phyloP scores from a whole-genome alignment of 2,888 invertebrate genomes.

The Quadroppia sp. region DNA sequence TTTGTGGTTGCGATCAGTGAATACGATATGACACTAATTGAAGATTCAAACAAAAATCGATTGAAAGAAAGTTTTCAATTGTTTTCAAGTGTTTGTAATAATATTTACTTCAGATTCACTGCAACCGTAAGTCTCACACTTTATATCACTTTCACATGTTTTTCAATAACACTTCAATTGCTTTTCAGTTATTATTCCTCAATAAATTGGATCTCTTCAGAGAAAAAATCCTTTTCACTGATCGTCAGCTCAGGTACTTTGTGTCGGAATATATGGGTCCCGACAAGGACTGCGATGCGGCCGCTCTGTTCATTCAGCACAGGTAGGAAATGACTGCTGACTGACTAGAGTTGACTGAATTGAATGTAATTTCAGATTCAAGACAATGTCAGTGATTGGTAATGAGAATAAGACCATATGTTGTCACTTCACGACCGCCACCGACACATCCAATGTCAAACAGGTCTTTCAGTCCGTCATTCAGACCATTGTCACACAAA shows the following conservation, averaged over 20 bases:
- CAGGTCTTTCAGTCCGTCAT: constrained; percentile 64
- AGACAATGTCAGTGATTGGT: not conserved
- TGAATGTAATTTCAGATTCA: not conserved
- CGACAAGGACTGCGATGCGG: constrained; percentile 62
- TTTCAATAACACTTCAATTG: not conserved
- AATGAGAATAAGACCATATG: constrained; percentile 61
- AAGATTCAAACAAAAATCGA: constrained; percentile 61
- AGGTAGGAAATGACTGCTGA: constrained; percentile 54
- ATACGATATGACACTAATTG: constrained; percentile 64
- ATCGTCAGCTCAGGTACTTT: constrained; percentile 59
- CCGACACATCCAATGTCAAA: constrained; percentile 64
- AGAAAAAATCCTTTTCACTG: constrained; percentile 63
- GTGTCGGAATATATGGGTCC: constrained; percentile 55
- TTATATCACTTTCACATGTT: constrained; percentile 13
- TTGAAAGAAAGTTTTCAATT: constrained; percentile 63
- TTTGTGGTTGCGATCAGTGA: constrained; percentile 65
- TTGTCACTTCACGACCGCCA: constrained; percentile 65
- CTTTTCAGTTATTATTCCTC: constrained; percentile 57
- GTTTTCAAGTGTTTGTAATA: constrained; percentile 64
- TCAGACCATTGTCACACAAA: constrained; percentile 64
- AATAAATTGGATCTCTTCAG: constrained; percentile 65
- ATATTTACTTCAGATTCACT: constrained; percentile 62
- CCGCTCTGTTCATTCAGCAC: constrained; percentile 62
- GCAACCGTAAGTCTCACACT: constrained; percentile 58
- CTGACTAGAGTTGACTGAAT: not conserved